These are phyloP conservation scores for Seira musarum DNA, from an alignment of 2,888 invertebrate genomes.

Conservation along the genomic window DNA sequence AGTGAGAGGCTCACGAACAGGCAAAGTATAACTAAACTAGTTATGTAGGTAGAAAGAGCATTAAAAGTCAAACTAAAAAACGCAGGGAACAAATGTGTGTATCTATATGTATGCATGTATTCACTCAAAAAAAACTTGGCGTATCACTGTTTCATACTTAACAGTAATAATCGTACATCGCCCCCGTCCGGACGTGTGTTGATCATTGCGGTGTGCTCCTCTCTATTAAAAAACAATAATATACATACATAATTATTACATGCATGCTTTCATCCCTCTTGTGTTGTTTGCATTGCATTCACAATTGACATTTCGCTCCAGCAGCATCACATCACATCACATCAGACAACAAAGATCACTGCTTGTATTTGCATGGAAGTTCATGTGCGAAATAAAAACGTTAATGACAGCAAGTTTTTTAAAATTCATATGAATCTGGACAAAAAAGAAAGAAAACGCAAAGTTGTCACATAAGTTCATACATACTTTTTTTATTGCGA, in stretches of 20 bases:
- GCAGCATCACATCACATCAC: too few species aligned
- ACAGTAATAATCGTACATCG: conserved; percentile 61
- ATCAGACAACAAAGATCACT: conserved; percentile 28
- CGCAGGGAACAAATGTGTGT: conserved; percentile 33
- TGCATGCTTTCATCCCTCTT: conserved; percentile 17
- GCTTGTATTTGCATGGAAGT: neutral
- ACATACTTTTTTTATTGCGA: too few species aligned
- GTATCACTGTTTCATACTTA: conserved; percentile 55
- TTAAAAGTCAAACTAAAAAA: conserved; percentile 1
- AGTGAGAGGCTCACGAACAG: too few species aligned
- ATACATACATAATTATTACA: neutral
- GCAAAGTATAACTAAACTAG: neutral
- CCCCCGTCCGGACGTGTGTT: conserved; percentile 60
- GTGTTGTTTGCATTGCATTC: conserved; percentile 26
- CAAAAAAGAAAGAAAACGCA: too few species aligned
- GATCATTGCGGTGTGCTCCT: conserved; percentile 48
- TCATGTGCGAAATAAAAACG: neutral
- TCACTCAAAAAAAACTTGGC: conserved; percentile 38
- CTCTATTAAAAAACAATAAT: conserved; percentile 37
- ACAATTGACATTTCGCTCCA: conserved; percentile 21
- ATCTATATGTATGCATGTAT: conserved; percentile 30
- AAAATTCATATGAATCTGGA: neutral
- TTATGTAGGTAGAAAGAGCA: neutral
- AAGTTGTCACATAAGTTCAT: too few species aligned
- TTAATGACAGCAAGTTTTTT: too few species aligned